phyloP scores from a whole-genome alignment of 2,888 invertebrate genomes.

The Pemphredon lugubris region DNA sequence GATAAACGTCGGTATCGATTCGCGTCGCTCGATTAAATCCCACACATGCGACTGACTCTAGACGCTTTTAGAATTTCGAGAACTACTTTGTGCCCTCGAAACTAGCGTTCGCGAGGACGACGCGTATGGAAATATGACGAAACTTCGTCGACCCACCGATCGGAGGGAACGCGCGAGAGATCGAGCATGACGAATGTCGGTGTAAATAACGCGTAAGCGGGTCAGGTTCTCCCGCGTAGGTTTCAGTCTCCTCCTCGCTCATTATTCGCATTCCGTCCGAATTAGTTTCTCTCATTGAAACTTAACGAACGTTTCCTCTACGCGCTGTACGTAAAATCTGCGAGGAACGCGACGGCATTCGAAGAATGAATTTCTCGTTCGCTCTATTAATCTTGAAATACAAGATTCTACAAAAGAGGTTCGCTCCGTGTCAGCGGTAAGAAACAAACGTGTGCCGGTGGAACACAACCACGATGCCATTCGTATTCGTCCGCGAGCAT shows the following conservation, averaged over 20 bases:
- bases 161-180: constrained; percentile 6
- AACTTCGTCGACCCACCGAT: constrained; percentile 5
- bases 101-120: background rate
- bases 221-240: constrained; percentile 11
- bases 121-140: constrained; percentile 17
- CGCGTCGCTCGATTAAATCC: background rate
- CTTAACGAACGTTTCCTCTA: no score
- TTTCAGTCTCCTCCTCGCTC: constrained; percentile 7
- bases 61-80: background rate
- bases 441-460: no score
- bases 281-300: constrained; percentile 2
- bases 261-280: constrained; percentile 13
- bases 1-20: no score
- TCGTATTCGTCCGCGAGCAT: no score
- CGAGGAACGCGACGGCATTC: no score
- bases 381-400: no score
- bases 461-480: no score
- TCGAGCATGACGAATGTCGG: background rate
- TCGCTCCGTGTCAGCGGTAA: no score
- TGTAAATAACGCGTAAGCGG: constrained; percentile 18
- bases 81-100: background rate
- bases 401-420: no score
- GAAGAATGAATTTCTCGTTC: no score
- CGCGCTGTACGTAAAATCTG: no score
- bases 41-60: background rate